Evolutionary conservation across 2,888 invertebrate genomes (phyloP).

Genomic region (Augochlorella aurata): DNA sequence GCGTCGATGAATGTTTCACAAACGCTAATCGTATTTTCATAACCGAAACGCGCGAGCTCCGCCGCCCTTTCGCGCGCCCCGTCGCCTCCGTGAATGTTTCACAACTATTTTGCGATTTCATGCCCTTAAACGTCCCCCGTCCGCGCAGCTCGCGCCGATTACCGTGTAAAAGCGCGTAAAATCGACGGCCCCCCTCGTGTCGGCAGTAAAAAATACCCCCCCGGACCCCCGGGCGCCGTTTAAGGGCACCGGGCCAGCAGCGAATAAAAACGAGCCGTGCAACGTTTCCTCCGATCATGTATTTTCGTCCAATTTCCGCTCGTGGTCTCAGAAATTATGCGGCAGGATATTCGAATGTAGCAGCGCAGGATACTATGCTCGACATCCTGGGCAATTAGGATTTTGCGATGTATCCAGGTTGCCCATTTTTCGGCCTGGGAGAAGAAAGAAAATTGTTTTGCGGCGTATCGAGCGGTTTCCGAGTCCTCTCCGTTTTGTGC

Average conservation of each 20-base stretch:
- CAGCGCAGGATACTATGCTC: background rate
- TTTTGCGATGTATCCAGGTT: background rate
- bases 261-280: constrained; percentile 35
- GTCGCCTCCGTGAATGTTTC: constrained; percentile 48
- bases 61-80: constrained; percentile 30
- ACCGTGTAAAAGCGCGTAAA: constrained; percentile 56
- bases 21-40: constrained; percentile 50
- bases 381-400: background rate
- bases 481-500: background rate
- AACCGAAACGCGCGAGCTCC: constrained; percentile 27
- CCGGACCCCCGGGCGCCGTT: background rate
- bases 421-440: background rate
- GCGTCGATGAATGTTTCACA: constrained; percentile 38
- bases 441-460: background rate
- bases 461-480: background rate
- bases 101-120: constrained; percentile 51
- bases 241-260: constrained; percentile 22
- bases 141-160: constrained; percentile 40
- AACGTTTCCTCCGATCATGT: constrained; percentile 4
- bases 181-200: constrained; percentile 20
- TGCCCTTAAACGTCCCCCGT: constrained; percentile 46
- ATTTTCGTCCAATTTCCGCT: background rate
- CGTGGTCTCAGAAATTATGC: background rate
- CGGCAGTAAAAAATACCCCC: constrained; percentile 39
- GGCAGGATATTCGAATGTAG: background rate